Percentiles rank a stretch among this genome's conserved stretches.
These are phyloP conservation scores for Henricia sp. DNA, from an alignment of 53 echinoderm and acorn worm genomes.

Conservation along the genomic window DNA sequence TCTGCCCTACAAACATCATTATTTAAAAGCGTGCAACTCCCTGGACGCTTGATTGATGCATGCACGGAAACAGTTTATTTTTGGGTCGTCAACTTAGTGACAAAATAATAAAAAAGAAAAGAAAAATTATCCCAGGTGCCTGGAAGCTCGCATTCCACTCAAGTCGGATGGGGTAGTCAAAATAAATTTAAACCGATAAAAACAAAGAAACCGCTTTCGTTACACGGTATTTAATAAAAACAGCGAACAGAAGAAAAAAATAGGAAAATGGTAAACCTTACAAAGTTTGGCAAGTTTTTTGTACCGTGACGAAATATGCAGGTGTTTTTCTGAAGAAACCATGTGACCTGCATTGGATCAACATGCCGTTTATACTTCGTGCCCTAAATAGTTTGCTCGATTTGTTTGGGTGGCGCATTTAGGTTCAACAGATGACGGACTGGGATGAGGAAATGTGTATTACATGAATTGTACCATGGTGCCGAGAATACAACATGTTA, in stretches of 20 bases:
- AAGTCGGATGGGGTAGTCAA: conserved; percentile 52
- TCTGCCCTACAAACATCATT: too few relatives aligned
- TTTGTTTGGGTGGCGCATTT: neutral
- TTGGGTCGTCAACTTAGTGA: conserved; percentile 32
- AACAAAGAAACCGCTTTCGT: conserved; percentile 22
- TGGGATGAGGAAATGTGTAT: too few relatives aligned
- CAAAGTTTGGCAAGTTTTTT: conserved; percentile 22
- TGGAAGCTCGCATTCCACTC: conserved; percentile 42
- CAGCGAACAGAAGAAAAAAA: neutral
- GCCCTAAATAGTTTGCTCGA: neutral
- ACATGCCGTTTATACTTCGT: neutral
- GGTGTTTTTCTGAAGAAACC: conserved; percentile 4
- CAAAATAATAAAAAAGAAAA: conserved; percentile 8
- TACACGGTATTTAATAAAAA: neutral
- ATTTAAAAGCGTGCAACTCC: too few relatives aligned
- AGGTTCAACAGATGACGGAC: neutral
- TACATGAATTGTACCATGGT: neutral
- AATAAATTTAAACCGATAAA: conserved; percentile 58
- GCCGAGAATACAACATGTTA: neutral
- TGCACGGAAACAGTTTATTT: conserved; percentile 37
- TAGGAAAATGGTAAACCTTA: neutral
- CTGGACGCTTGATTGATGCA: conserved; percentile 11
- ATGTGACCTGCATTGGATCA: conserved; percentile 5
- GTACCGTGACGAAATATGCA: neutral
- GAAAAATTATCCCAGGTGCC: conserved; percentile 34